These are phyloP conservation scores for Sardinella longiceps DNA, from an alignment of 2,797 vertebrate species.

Conservation along the genomic window DNA sequence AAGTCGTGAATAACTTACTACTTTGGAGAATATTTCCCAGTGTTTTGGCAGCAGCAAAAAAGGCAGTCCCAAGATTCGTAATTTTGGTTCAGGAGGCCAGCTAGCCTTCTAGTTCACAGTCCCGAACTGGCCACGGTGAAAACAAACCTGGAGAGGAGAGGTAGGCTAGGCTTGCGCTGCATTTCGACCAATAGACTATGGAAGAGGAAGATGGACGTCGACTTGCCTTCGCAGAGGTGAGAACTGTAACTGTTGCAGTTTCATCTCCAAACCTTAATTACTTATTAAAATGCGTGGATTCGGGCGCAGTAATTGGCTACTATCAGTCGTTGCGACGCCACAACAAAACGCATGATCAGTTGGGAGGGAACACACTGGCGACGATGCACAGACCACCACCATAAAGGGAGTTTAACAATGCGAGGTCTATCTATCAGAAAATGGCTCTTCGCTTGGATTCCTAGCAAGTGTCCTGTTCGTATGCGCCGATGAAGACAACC, in stretches of 20 bases:
- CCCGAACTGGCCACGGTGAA: conserved; percentile 5
- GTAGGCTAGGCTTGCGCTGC: conserved; percentile 11
- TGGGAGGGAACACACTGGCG: conserved; percentile 15
- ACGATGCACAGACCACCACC: conserved; percentile 18
- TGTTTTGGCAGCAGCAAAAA: background rate
- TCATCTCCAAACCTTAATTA: background rate
- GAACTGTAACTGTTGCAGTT: background rate
- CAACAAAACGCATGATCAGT: conserved; percentile 23
- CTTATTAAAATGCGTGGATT: background rate
- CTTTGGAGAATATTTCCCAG: background rate
- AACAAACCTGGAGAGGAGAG: conserved; percentile 17
- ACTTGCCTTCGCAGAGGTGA: background rate
- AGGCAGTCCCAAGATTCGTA: background rate
- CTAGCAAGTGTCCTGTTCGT: background rate
- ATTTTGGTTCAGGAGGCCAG: background rate
- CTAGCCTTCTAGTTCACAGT: conserved; percentile 7
- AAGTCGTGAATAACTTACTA: background rate
- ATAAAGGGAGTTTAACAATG: conserved; percentile 26
- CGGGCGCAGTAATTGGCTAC: background rate
- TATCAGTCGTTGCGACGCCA: background rate
- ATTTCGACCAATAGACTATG: background rate
- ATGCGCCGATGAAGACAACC: background rate
- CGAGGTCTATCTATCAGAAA: conserved; percentile 9
- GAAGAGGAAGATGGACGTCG: conserved; percentile 18
- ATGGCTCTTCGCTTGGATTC: conserved; percentile 3